phyloP scores from a whole-genome alignment of 2,888 invertebrate genomes.

The Pollenia griseotomentosa region DNA sequence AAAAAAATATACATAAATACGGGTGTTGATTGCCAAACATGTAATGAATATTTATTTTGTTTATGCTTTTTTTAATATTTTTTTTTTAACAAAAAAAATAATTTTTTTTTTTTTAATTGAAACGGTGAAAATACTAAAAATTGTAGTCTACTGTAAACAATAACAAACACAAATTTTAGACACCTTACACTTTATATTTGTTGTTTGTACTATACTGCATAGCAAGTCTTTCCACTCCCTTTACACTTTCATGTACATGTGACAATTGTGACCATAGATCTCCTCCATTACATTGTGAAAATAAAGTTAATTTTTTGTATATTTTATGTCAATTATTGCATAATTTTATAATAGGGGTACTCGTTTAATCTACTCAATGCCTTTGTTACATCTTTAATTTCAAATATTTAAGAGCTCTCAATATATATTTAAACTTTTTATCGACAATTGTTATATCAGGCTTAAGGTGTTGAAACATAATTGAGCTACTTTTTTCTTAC shows the following conservation, averaged over 20 bases:
- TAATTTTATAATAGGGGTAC: conserved; percentile 9
- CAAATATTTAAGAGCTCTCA: too few species aligned
- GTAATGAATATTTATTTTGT: conserved; percentile 48
- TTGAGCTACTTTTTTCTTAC: too few species aligned
- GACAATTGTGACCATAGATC: not conserved
- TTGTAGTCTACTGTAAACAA: not conserved
- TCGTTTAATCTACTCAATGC: too few species aligned
- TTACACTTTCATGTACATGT: conserved; percentile 2
- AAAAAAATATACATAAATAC: conserved; percentile 34
- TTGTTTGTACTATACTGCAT: not conserved
- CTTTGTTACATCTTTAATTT: too few species aligned
- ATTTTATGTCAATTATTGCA: conserved; percentile 51
- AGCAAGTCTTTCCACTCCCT: not conserved
- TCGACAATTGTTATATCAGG: too few species aligned
- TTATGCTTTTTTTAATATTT: conserved; percentile 3
- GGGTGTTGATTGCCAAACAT: conserved; percentile 60
- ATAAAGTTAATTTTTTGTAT: not conserved
- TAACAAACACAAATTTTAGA: not conserved
- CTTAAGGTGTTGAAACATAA: too few species aligned
- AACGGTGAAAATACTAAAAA: conserved; percentile 24
- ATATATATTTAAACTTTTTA: too few species aligned
- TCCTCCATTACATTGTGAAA: not conserved
- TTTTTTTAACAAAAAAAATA: not conserved
- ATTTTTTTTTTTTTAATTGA: not conserved
- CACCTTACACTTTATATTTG: conserved; percentile 22